Base-by-base conservation (phyloP, 2,888 invertebrate genomes). In the Lithodes maja region DNA sequence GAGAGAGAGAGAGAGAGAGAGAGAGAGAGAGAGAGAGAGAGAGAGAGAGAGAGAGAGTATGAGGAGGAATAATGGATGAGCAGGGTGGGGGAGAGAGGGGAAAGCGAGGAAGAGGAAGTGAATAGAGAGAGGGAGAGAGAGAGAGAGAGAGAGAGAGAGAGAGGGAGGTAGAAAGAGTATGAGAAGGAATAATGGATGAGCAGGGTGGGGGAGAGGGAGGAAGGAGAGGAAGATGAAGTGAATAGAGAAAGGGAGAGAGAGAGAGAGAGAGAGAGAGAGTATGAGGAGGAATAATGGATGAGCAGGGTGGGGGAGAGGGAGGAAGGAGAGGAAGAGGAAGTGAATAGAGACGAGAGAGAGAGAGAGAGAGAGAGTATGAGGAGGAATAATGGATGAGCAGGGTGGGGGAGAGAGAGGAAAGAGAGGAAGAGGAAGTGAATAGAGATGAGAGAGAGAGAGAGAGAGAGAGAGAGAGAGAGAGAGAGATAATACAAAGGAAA, bases 381-480 rank as follows among this genome's bases (percentile, higher is more conserved):
- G 33, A 33, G 33, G 33, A 33, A 33, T 33, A 33, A 33, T 33
- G 33, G 33, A 33, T 33, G 33, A 61, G 61, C 5, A 61, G 12
- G 61, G 61, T 61, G 12, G 61, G 61, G 12, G 61, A 61, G 61
- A 5, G 61, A 1, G 61, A 7, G 12, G 61, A 12, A 61, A 1
- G 61, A 61, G 61, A 61, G 7, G 61, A 61, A 61, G 61, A 61
- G 61, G 61, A 12, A 7, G 61, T 61, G 61, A 61, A 61, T 61
- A 61, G 12, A 61, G 61, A 61, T 12, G 12, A 12, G 5, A 61
- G 12, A 61, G 61, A 61, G 61, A 61, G 61, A 61, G 61, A 61
- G 61, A 61, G 61, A 61, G 61, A 61, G 61, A 61, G 61, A 61
- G 61, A 61, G 61, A 61, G 61, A 61, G 61, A 61, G 61, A 61